Conservation (phyloP, 2,113 vertebrate species). For the Oostethus manadensis region DNA sequence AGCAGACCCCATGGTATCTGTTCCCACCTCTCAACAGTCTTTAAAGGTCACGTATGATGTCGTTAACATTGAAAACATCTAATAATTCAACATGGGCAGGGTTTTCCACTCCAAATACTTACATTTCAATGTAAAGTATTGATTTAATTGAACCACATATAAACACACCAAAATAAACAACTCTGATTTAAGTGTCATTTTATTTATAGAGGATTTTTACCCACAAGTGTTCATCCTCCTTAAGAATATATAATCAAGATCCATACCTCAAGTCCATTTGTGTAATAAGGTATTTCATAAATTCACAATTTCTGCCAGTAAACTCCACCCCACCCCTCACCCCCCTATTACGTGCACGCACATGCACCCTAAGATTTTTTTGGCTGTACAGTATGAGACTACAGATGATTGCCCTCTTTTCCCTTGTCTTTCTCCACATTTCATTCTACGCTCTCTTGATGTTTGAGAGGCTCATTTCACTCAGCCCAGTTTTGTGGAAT, state of each 20-base stretch:
- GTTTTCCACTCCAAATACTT: not conserved
- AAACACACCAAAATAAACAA: not conserved
- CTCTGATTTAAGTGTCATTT: conserved; percentile 26
- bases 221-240: conserved; percentile 18
- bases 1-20: not conserved
- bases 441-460: not conserved
- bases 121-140: too few relatives aligned
- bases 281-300: conserved; percentile 21
- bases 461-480: conserved; percentile 1
- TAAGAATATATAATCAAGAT: conserved; percentile 41
- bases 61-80: conserved; percentile 37
- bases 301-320: conserved; percentile 24
- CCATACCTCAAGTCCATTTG: conserved; percentile 25
- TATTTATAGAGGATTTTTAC: conserved; percentile 28
- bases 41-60: conserved; percentile 48
- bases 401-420: conserved; percentile 5
- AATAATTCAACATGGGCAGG: conserved; percentile 2
- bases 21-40: conserved; percentile 13
- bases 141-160: not conserved
- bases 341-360: conserved; percentile 1
- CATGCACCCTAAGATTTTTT: not conserved
- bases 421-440: not conserved
- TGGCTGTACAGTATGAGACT: not conserved
- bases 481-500: not conserved
- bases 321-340: conserved; percentile 11